A percentile compares a stretch with the other conserved stretches of the same genome.
Conservation (phyloP, 2,888 invertebrate genomes). For the Eupelmus urozonus region DNA sequence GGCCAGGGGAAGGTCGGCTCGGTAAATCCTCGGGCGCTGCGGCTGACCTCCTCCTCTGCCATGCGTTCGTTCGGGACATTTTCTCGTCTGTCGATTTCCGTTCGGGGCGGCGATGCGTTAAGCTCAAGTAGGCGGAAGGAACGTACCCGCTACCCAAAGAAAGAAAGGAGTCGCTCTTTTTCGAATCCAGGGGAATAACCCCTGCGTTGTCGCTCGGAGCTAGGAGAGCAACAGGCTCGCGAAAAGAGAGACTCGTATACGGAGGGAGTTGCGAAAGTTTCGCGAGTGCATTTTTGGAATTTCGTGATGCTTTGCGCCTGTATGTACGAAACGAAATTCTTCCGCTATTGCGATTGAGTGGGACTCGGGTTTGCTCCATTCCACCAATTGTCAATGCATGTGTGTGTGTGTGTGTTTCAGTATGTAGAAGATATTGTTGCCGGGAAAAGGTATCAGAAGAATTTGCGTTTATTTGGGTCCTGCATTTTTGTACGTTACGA, state of each 20-base stretch:
- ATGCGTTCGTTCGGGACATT: conserved; percentile 35
- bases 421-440: no score
- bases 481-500: no score
- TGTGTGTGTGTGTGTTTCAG: no score
- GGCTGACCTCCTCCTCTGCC: background rate
- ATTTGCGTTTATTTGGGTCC: no score
- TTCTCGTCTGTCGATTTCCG: conserved; percentile 52
- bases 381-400: background rate
- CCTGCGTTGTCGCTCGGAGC: background rate
- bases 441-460: no score
- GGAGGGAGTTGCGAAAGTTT: background rate
- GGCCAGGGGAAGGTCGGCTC: background rate
- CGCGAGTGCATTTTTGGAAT: background rate
- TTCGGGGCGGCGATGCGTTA: conserved; percentile 50
- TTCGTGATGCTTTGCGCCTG: background rate
- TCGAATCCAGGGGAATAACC: conserved; percentile 13
- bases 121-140: conserved; percentile 55
- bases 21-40: conserved; percentile 40
- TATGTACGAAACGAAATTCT: background rate
- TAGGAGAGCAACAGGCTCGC: conserved; percentile 52
- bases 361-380: background rate
- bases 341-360: background rate
- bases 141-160: background rate
- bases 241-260: conserved; percentile 24
- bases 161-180: conserved; percentile 18